Evolutionary conservation across 2,888 invertebrate species (phyloP).

Genomic region (Mechanitis messenoides): DNA sequence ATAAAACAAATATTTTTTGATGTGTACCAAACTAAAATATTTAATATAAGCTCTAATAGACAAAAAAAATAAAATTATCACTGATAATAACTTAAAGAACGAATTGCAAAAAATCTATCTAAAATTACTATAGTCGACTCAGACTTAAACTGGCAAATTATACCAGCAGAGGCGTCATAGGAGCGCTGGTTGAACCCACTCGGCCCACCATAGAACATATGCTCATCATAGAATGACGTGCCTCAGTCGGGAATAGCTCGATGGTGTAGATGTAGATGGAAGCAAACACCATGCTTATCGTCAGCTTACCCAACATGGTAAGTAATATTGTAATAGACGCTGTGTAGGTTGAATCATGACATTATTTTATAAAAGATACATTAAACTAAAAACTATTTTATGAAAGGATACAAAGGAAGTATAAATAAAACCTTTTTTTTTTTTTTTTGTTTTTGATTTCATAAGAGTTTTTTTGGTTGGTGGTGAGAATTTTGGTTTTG

Average conservation of each 20-base stretch:
- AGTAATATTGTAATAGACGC: constrained; percentile 20
- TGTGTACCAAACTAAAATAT: too few species aligned
- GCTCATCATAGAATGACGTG: constrained; percentile 75
- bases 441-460: too few species aligned
- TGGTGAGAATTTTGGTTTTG: background rate
- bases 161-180: constrained; percentile 79
- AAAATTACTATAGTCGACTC: background rate
- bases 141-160: constrained; percentile 31
- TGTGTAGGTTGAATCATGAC: background rate
- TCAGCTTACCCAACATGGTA: constrained; percentile 73
- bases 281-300: constrained; percentile 77
- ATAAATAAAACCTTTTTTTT: too few species aligned
- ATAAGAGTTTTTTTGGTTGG: too few species aligned
- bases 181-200: constrained; percentile 77
- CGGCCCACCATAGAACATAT: constrained; percentile 79
- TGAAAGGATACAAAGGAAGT: too few species aligned
- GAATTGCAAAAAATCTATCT: too few species aligned
- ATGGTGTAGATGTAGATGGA: constrained; percentile 79
- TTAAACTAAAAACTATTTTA: too few species aligned
- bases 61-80: too few species aligned
- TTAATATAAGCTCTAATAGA: too few species aligned
- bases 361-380: background rate
- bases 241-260: constrained; percentile 79
- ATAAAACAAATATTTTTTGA: too few species aligned
- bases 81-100: too few species aligned